Base-by-base conservation (phyloP, 2,888 invertebrate genomes). In the Drosophila trichaetosa region DNA sequence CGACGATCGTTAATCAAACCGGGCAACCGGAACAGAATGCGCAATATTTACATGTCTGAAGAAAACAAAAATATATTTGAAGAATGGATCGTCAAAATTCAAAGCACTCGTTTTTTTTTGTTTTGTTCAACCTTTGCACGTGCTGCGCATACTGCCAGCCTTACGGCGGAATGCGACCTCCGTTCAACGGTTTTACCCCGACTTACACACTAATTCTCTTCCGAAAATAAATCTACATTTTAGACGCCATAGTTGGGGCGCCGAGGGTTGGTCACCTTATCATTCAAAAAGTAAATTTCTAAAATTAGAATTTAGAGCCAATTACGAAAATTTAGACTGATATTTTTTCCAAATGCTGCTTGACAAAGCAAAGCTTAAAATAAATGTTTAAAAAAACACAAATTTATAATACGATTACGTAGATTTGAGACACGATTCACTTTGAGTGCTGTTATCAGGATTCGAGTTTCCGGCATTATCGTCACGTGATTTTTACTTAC, bases 21-120 rank as follows among this genome's bases (percentile, higher is more conserved):
- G 76, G 79, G 84, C 74, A 87, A 87, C 82, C 86, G 86, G 87
- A 87, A 87, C 86, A 80, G 51, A 62, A 61, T 75, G 73, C 81
- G 84, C 79, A 86, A 29, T 71, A 76, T 83, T 86, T 75, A 78
- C 84, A 86, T 89, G 83, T 86, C 46, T 24, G 21, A 24, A 24
- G 46, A 21, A 16, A 24, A 24, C 16, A 24, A 46, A 16, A 24
- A 24, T 46, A 46, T 24, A 24, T 24, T 24, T 24, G 21, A 46
- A 24, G 21, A 56, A 61, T 59, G 76, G 54, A 80, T 74, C 62
- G 33, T 79, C 61, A 57, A 71, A 62, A 83, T 83, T 83, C 73
- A 34, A 70, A 70, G 56, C 67, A 75, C 42, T 38, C n/a, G 2
- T 13, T 24, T 8, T 31, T 8, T 4, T n/a, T 31, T 40, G 34